phyloP scores from a whole-genome alignment of 1,140 invertebrate species.

The Zaprionus kolodkinae region DNA sequence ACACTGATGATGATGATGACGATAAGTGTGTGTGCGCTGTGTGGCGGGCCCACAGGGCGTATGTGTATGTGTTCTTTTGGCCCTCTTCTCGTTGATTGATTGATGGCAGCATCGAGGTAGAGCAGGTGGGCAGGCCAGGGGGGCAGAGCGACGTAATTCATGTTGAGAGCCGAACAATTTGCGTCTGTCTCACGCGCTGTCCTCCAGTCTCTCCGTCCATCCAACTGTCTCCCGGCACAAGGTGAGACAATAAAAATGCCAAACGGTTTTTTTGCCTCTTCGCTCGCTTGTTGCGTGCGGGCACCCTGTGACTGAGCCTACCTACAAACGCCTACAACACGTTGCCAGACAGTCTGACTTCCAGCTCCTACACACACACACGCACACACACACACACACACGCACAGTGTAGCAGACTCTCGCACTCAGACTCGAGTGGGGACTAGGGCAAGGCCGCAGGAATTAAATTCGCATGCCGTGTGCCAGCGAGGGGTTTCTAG shows the following conservation, averaged over 20 bases:
- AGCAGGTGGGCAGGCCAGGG: background rate
- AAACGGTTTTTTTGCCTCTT: conserved; percentile 29
- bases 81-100: conserved; percentile 60
- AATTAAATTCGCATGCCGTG: conserved; percentile 72
- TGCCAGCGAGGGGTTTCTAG: conserved; percentile 30
- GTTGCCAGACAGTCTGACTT: conserved; percentile 28
- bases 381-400: conserved; percentile 18
- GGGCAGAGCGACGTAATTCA: conserved; percentile 63
- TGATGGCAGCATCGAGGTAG: conserved; percentile 62
- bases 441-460: conserved; percentile 76
- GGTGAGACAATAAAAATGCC: conserved; percentile 58
- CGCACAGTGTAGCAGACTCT: conserved; percentile 29
- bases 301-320: conserved; percentile 27
- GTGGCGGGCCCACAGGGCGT: conserved; percentile 62
- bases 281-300: conserved; percentile 58
- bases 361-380: background rate
- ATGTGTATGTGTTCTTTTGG: conserved; percentile 45
- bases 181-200: conserved; percentile 34
- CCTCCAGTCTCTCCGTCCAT: background rate
- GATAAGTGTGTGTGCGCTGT: conserved; percentile 60
- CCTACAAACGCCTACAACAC: conserved; percentile 26
- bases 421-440: conserved; percentile 29
- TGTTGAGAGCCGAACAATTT: conserved; percentile 73
- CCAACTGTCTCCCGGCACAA: conserved; percentile 13
- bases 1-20: conserved; percentile 41